Conservation (phyloP, 2,797 vertebrate genomes). For the Rhinella marina region DNA sequence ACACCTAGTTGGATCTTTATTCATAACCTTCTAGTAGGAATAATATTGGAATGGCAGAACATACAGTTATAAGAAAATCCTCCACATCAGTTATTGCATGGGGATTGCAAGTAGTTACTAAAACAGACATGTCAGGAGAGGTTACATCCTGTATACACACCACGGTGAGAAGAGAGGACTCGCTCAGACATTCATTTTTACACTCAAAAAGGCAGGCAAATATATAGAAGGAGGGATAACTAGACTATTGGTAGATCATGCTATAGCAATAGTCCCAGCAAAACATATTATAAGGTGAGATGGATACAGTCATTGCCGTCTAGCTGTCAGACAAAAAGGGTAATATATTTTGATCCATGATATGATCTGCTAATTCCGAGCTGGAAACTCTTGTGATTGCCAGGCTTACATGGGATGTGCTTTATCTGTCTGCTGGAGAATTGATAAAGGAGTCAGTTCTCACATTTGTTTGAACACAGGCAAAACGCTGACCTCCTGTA, state of each 20-base stretch:
- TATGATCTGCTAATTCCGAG: constrained; percentile 55
- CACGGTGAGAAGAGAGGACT: not conserved
- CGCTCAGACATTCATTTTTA: not conserved
- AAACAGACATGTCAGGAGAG: too few relatives aligned
- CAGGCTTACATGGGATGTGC: constrained; percentile 56
- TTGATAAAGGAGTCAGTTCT: constrained; percentile 55
- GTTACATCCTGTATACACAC: too few relatives aligned
- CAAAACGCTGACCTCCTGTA: constrained; percentile 60
- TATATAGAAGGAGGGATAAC: not conserved
- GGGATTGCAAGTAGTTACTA: too few relatives aligned
- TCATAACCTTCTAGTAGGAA: too few relatives aligned
- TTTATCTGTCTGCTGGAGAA: constrained; percentile 55
- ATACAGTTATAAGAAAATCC: too few relatives aligned
- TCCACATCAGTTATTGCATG: too few relatives aligned
- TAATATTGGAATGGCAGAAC: too few relatives aligned
- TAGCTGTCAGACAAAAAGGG: constrained; percentile 20
- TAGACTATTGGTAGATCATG: not conserved
- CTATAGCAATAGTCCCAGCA: constrained; percentile 20
- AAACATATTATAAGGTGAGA: constrained; percentile 19
- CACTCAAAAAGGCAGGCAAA: not conserved
- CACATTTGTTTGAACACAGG: constrained; percentile 52
- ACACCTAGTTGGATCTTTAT: too few relatives aligned
- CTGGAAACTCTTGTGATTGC: constrained; percentile 54
- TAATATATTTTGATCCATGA: constrained; percentile 57
- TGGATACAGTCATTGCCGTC: constrained; percentile 5